Base-by-base conservation (phyloP, 2,797 vertebrate genomes). In the Aldrovandia affinis region DNA sequence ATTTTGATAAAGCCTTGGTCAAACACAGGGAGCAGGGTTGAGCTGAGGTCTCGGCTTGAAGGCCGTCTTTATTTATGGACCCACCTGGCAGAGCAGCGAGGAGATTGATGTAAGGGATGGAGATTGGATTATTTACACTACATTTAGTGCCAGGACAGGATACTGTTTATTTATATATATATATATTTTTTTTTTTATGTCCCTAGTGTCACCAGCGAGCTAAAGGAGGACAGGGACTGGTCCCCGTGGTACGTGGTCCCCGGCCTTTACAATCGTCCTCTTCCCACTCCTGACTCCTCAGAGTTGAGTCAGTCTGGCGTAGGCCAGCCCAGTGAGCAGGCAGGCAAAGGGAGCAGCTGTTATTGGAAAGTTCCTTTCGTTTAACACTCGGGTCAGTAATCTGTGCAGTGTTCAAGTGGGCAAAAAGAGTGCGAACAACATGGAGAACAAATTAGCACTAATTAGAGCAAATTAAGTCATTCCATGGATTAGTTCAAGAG, bases 61-160 rank as follows among this genome's bases (percentile, higher is more conserved):
- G 5, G 18, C 80, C 42, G 30, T 59, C 25, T 52, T 85, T 85
- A 78, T 79, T 82, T 57, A 82, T 65, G 81, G 25, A 22, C 28
- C 30, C 39, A 83, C 57, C 68, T 78, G 84, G 61, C 70, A 15
- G 80, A 47, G 68, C 63, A 44, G 78, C 83, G 61, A 12, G 9
- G 79, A 47, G 68, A 50, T 73, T 78, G 68, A 81, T 77, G 84
- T 42, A 39, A 52, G 65, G 28, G 54, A 80, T 55, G 80, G 82
- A 42, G 39, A 55, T 68, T 55, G 20, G 14, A 75, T 85, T 57
- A 75, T 81, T 81, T 44, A 80, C 36, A 75, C 39, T 83, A 5
- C 15, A 42, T 73, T 73, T 42, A 73, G 33, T 73, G 36, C 36
- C 18, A 42, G 6, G 5, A 2, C 36, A 10, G 36, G 36, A 15